phyloP scores from a whole-genome alignment of 2,113 vertebrate genomes.

The Anas platyrhynchos region DNA sequence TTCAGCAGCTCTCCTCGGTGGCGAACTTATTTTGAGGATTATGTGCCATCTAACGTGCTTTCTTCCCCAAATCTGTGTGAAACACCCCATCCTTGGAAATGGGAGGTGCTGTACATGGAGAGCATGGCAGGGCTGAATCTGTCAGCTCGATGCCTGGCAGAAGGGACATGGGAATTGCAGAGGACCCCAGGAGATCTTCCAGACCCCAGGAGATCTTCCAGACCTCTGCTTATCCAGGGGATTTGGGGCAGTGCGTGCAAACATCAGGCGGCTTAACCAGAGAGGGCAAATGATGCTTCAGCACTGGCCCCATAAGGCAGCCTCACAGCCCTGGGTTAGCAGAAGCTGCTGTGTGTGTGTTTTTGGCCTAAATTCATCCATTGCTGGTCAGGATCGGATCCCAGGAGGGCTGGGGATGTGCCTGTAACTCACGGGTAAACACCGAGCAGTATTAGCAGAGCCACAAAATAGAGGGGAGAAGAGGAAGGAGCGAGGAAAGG shows the following conservation, averaged over 20 bases:
- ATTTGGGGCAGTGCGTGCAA: not conserved
- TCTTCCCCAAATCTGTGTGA: not conserved
- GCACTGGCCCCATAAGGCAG: rapidly evolving
- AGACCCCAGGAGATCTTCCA: too few species aligned
- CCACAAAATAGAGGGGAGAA: not conserved
- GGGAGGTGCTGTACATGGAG: not conserved
- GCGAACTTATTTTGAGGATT: constrained; percentile 3
- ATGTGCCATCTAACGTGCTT: not conserved
- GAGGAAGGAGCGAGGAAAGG: not conserved
- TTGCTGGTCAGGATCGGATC: not conserved
- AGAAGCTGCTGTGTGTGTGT: not conserved
- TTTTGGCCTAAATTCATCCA: not conserved
- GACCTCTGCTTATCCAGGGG: not conserved
- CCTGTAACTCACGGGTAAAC: not conserved
- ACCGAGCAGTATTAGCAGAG: not conserved
- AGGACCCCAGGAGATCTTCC: too few species aligned
- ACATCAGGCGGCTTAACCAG: not conserved
- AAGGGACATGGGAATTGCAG: too few species aligned
- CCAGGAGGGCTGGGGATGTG: not conserved
- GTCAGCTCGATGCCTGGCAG: not conserved
- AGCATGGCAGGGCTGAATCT: not conserved
- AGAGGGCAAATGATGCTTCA: not conserved
- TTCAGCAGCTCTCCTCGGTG: constrained; percentile 34
- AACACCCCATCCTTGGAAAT: not conserved
- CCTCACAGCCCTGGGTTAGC: not conserved